phyloP scores from a whole-genome alignment of 2,888 invertebrate genomes.

The Eucera pruinosa region DNA sequence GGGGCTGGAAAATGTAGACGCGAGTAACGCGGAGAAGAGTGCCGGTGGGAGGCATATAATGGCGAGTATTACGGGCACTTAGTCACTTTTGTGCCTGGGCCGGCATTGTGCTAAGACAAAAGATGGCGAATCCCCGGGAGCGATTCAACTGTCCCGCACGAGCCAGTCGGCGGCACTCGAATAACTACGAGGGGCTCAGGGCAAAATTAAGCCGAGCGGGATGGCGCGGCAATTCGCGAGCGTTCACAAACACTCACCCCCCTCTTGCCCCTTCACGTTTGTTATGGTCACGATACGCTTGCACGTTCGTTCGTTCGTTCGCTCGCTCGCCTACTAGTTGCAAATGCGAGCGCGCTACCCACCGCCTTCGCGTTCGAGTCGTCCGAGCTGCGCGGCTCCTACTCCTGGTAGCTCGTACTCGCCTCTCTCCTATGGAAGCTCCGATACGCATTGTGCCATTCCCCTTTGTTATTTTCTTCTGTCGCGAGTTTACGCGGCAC shows the following conservation, averaged over 20 bases:
- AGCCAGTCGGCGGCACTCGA: slow-evolving; percentile 66
- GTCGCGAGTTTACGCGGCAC: slow-evolving; percentile 71
- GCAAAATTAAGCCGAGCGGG: slow-evolving; percentile 76
- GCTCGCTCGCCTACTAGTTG: slow-evolving; percentile 38
- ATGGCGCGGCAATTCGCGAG: slow-evolving; percentile 51
- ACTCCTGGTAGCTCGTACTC: too few species aligned
- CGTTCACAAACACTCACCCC: slow-evolving; percentile 60
- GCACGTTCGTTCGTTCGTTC: slow-evolving; percentile 34
- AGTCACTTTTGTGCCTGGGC: slow-evolving; percentile 81
- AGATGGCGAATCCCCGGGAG: slow-evolving; percentile 79
- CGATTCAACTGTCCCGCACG: slow-evolving; percentile 78
- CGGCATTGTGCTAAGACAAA: slow-evolving; percentile 81
- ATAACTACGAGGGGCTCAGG: slow-evolving; percentile 68
- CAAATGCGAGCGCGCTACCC: slow-evolving; percentile 26
- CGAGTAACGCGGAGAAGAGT: slow-evolving; percentile 51
- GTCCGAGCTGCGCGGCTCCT: too few species aligned
- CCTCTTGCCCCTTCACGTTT: slow-evolving; percentile 38
- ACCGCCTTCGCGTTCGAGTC: neutral
- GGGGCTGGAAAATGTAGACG: slow-evolving; percentile 24
- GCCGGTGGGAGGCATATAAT: slow-evolving; percentile 75
- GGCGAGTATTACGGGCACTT: slow-evolving; percentile 81
- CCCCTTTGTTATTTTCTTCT: slow-evolving; percentile 75
- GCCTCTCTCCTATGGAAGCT: slow-evolving; percentile 35
- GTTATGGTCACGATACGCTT: slow-evolving; percentile 54
- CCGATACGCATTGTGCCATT: slow-evolving; percentile 63